These are phyloP conservation scores for Sebastes trivittatus DNA, from an alignment of 2,797 vertebrate genomes.

Conservation along the genomic window DNA sequence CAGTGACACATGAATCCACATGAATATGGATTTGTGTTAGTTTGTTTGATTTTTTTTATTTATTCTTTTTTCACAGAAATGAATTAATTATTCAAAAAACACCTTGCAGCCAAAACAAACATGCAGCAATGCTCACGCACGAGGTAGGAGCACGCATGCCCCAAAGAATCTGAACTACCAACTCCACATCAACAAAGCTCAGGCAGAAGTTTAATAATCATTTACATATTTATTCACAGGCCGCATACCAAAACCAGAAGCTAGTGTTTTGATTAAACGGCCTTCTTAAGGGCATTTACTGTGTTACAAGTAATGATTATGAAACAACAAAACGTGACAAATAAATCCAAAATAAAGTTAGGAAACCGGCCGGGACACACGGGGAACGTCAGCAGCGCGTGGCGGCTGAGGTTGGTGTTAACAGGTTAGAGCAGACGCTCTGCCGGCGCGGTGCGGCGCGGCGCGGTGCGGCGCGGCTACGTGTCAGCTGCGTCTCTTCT, in stretches of 20 bases:
- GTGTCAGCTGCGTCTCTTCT: no score
- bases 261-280: constrained; percentile 10
- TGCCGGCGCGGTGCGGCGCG: no score
- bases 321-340: constrained; percentile 1
- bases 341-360: not conserved
- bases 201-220: constrained; percentile 17
- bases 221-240: constrained; percentile 21
- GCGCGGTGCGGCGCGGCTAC: no score
- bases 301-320: not conserved
- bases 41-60: constrained; percentile 19
- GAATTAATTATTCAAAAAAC: constrained; percentile 51
- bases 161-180: constrained; percentile 31
- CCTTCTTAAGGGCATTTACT: constrained; percentile 2
- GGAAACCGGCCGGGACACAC: not conserved
- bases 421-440: no score
- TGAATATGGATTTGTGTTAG: constrained; percentile 64
- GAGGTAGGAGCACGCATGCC: constrained; percentile 11
- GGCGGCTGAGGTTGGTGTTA: no score
- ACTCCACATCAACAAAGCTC: constrained; percentile 34
- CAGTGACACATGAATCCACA: constrained; percentile 16
- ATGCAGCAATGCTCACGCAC: constrained; percentile 7
- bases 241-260: constrained; percentile 3
- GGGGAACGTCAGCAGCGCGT: no score
- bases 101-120: constrained; percentile 65
- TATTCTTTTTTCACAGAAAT: not conserved